Percentiles rank a stretch among this genome's conserved stretches.
phyloP scores from a whole-genome alignment of 2,797 vertebrate genomes.

The Trematocara caparti region DNA sequence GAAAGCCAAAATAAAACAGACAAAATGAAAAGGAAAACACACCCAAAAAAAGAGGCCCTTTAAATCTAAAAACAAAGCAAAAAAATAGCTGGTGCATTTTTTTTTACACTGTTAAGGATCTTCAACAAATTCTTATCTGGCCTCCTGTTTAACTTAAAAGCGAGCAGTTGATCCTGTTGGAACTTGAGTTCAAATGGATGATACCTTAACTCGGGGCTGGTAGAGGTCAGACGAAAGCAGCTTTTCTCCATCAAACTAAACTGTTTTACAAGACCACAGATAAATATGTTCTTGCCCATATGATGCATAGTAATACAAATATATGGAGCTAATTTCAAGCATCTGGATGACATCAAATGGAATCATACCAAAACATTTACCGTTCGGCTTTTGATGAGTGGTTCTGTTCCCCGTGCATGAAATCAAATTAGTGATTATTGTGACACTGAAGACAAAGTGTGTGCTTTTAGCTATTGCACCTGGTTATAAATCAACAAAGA shows the following conservation, averaged over 20 bases:
- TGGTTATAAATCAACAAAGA: slow-evolving; percentile 40
- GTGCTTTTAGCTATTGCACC: slow-evolving; percentile 47
- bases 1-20: background rate
- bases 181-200: background rate
- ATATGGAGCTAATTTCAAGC: slow-evolving; percentile 25
- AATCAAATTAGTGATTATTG: slow-evolving; percentile 64
- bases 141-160: background rate
- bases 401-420: slow-evolving; percentile 42
- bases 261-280: slow-evolving; percentile 10
- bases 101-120: background rate
- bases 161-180: background rate
- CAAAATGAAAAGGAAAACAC: background rate
- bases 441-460: slow-evolving; percentile 52
- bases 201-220: background rate
- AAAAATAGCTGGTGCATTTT: background rate
- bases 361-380: slow-evolving; percentile 28
- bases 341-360: slow-evolving; percentile 47
- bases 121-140: background rate
- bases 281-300: slow-evolving; percentile 12
- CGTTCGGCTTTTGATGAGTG: slow-evolving; percentile 43
- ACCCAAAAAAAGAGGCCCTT: background rate
- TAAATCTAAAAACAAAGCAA: background rate
- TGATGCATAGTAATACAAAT: slow-evolving; percentile 27
- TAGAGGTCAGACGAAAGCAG: background rate
- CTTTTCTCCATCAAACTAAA: slow-evolving; percentile 17